phyloP scores from a whole-genome alignment of 1,140 invertebrate genomes.

The Drosophila jambulina region DNA sequence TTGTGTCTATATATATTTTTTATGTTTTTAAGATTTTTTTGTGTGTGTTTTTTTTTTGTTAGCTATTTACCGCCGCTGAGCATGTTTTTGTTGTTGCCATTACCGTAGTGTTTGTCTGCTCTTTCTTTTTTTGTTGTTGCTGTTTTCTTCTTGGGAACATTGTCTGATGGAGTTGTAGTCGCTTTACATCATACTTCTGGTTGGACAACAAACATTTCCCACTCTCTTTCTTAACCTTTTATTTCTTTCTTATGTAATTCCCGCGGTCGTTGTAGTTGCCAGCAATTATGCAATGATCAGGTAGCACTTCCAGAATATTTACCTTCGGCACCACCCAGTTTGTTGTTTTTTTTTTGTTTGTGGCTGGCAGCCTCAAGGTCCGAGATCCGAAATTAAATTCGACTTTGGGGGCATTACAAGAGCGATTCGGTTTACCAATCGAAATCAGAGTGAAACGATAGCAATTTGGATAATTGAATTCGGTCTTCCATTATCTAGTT shows the following conservation, averaged over 20 bases:
- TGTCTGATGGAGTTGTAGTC: conserved; percentile 38
- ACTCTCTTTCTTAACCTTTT: conserved; percentile 57
- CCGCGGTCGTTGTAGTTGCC: conserved; percentile 31
- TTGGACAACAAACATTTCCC: conserved; percentile 39
- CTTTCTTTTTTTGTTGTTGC: conserved; percentile 28
- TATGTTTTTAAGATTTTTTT: conserved; percentile 18
- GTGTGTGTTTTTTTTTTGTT: conserved; percentile 26
- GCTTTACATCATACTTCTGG: conserved; percentile 69
- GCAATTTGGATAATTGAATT: conserved; percentile 55
- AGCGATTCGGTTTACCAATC: conserved; percentile 48
- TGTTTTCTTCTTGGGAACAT: conserved; percentile 44
- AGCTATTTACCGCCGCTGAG: conserved; percentile 49
- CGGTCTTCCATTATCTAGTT: conserved; percentile 25
- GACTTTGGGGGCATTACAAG: conserved; percentile 70
- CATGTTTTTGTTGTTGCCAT: conserved; percentile 56
- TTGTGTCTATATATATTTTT: conserved; percentile 15
- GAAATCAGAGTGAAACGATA: conserved; percentile 47
- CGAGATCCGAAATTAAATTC: conserved; percentile 61
- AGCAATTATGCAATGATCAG: conserved; percentile 71
- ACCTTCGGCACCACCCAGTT: conserved; percentile 19
- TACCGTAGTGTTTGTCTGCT: conserved; percentile 36
- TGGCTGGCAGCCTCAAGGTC: conserved; percentile 53
- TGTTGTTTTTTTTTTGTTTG: not conserved
- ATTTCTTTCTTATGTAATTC: conserved; percentile 60
- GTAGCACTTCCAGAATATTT: conserved; percentile 54